Base-by-base conservation (phyloP, 2,113 vertebrate species). In the Sander vitreus region DNA sequence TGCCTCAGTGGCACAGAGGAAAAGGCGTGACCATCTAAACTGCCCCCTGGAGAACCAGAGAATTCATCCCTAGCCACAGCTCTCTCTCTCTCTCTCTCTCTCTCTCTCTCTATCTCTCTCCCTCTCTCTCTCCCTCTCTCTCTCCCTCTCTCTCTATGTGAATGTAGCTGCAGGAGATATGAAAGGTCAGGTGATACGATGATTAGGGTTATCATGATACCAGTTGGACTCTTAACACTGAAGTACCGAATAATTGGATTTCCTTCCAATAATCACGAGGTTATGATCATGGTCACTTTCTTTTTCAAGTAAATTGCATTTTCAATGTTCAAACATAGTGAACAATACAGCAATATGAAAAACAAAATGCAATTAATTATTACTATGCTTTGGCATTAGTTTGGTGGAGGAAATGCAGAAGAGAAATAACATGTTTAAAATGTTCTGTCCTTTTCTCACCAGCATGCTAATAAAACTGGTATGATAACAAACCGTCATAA, bases 41-140 rank as follows among this genome's bases (percentile, higher is more conserved):
- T 95, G 86, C 85, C 87, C 91, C 91, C 89, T 21, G n/a, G 90
- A 88, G 90, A 88, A 53, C 83, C 23, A 53, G 78, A 85, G 89
- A 86, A 90, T 89, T 84, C 82, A 84, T 83, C 72, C 13, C 33
- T n/a, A 76, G 83, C 57, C 69, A 85, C 55, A 68, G 50, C 65
- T 43, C n/a, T 55, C 1, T 60, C 11, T 33, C n/a, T 27, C 14
- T 25, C 6, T 43, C 39, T 39, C 39, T n/a, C n/a, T n/a, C n/a
- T n/a, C n/a, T n/a, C n/a, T n/a, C n/a, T n/a, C n/a, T n/a, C n/a
- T n/a, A n/a, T 25, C 6, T 43, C 39, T 39, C 39, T 39, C 39
- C 10, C 39, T 39, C 39, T 39, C 39, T 74, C 39, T 39, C 39
- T 39, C 39, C 10, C 39, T 39, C 39, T 36, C 36, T 36, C 36